Evolutionary conservation across 2,888 invertebrate species (phyloP).

Genomic region (Harpalus rufipes): DNA sequence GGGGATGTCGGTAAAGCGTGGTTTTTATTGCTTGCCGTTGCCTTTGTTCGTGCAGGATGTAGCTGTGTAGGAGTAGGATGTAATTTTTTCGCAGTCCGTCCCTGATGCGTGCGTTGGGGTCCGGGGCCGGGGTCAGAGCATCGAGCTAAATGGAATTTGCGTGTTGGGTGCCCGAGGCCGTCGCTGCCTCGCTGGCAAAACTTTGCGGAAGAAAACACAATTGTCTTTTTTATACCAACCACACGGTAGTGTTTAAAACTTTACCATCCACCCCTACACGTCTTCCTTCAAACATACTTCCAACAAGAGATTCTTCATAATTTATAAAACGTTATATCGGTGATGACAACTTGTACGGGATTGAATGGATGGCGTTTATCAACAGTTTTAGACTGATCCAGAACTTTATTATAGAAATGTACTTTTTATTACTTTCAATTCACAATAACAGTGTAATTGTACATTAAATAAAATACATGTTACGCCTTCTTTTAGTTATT

Average conservation of each 20-base stretch:
- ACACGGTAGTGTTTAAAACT: constrained; percentile 54
- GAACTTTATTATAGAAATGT: too few relatives aligned
- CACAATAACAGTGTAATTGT: too few relatives aligned
- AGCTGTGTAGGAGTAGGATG: too few relatives aligned
- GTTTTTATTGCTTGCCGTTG: too few relatives aligned
- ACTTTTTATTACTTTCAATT: too few relatives aligned
- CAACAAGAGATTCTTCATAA: neutral
- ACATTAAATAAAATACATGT: too few relatives aligned
- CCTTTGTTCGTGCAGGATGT: too few relatives aligned
- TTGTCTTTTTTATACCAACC: constrained; percentile 60
- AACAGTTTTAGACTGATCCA: neutral
- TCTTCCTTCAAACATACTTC: constrained; percentile 4
- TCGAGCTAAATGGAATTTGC: constrained; percentile 57
- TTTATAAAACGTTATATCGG: neutral
- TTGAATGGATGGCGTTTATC: neutral
- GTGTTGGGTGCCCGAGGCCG: constrained; percentile 51
- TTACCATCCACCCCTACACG: constrained; percentile 14
- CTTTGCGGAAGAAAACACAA: constrained; percentile 63
- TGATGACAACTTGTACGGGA: neutral
- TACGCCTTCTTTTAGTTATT: too few relatives aligned
- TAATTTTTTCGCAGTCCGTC: constrained; percentile 14
- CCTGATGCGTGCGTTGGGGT: constrained; percentile 26
- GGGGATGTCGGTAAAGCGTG: too few relatives aligned
- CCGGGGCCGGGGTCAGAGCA: constrained; percentile 46
- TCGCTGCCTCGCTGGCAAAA: constrained; percentile 13